Conservation (phyloP, 2,797 vertebrate species). For the Adrianichthys oophorus region DNA sequence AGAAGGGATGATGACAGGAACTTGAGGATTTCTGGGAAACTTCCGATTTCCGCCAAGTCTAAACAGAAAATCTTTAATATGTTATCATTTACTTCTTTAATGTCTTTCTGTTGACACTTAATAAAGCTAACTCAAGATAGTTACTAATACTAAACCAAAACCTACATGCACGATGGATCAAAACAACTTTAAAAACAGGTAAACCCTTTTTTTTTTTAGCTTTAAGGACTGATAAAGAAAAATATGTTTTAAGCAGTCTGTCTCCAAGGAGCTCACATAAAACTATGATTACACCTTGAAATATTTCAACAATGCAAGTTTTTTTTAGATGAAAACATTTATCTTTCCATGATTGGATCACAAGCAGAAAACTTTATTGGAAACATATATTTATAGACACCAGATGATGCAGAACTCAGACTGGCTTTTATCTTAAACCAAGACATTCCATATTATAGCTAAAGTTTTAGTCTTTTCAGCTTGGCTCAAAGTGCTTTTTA, state of each 20-base stretch:
- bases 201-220: too few relatives aligned
- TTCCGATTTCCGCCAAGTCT: too few relatives aligned
- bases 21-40: too few relatives aligned
- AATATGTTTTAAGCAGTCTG: neutral
- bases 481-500: neutral
- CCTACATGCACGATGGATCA: too few relatives aligned
- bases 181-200: too few relatives aligned
- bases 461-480: neutral
- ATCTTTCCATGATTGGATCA: neutral
- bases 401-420: conserved; percentile 1
- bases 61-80: too few relatives aligned
- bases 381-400: neutral
- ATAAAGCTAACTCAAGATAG: too few relatives aligned
- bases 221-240: too few relatives aligned
- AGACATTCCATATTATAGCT: neutral
- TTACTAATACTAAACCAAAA: too few relatives aligned
- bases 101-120: too few relatives aligned
- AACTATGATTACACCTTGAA: neutral
- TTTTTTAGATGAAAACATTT: neutral
- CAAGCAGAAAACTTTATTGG: conserved; percentile 1
- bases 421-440: neutral
- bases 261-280: neutral
- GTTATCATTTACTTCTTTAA: too few relatives aligned
- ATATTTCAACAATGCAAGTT: neutral
- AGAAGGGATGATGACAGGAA: too few relatives aligned